These are phyloP conservation scores for Piliocolobus tephrosceles DNA, from an alignment of 2,113 vertebrate species.

Conservation along the genomic window DNA sequence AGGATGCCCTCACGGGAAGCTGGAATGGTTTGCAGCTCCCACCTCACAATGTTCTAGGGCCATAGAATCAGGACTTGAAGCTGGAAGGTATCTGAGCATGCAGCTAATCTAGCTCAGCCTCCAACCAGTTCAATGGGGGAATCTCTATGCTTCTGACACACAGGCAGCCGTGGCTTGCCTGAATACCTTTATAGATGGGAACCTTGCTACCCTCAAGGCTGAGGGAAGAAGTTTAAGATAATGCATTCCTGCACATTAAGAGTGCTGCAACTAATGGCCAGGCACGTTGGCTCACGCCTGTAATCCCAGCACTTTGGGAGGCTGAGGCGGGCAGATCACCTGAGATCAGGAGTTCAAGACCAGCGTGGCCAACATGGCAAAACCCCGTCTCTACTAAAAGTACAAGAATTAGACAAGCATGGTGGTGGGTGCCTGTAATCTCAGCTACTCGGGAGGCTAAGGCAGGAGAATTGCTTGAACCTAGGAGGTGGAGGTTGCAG, in stretches of 20 bases:
- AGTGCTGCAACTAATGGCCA: neutral
- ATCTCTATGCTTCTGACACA: neutral
- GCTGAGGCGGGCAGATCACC: too few species aligned
- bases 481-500: too few species aligned
- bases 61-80: neutral
- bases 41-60: neutral
- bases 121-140: neutral
- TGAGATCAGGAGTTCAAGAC: too few species aligned
- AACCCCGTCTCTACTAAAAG: too few species aligned
- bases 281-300: too few species aligned
- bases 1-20: neutral
- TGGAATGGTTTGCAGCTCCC: neutral
- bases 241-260: too few species aligned
- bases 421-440: too few species aligned
- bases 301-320: too few species aligned
- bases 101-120: neutral
- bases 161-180: neutral
- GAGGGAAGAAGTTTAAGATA: neutral
- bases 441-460: too few species aligned
- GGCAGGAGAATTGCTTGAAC: too few species aligned
- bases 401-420: too few species aligned
- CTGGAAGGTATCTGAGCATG: neutral
- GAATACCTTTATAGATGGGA: neutral
- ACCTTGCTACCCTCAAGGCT: neutral
- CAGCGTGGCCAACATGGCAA: too few species aligned